Evolutionary conservation across 2,888 invertebrate species (phyloP), one percentile per base, ranked within the genome.

Genomic region (Muscina levida): DNA sequence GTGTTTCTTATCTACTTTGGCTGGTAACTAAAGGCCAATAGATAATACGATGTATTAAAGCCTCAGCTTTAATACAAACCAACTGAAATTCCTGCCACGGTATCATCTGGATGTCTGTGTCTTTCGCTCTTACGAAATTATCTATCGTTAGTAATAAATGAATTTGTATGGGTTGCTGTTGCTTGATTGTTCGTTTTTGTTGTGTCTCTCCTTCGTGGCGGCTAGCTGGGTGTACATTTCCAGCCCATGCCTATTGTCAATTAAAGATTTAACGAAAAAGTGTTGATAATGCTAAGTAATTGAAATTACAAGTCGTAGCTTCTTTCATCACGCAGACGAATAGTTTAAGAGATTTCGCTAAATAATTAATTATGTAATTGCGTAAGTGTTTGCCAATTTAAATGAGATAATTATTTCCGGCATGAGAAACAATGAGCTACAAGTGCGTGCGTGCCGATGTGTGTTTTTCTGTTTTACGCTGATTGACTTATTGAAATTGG

Each of bases 401-500:
- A 53, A 53, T 53, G 24, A 53, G 24, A 22, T 53, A 53, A 22
- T 53, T 13, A 24, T 24, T 11, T 53, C 53, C 53, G 22, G 24
- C 48, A 46, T n/a, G 48, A 48, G 31, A 31, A 31, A 8, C 31
- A 31, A 8, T 8, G 31, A 8, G 31, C 8, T 31, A 31, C 8
- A n/a, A 31, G 17, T 17, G 46, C 46, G 46, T 46, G 17, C 17
- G 46, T 46, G 22, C 24, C 24, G 53, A 1, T 22, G 11, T 24
- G 53, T 53, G 48, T 8, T 10, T 48, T 19, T 24, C 17, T 13
- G 22, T 24, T 53, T 53, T 53, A 24, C 11, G 53, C 22, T 22
- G 22, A 53, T 53, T 22, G 53, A 24, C 24, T 53, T 53, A 53
- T 53, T 24, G 53, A 53, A 53, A 53, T 53, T 53, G 11, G 53